These are phyloP conservation scores for Clistopyga incitator DNA, from an alignment of 2,888 invertebrate genomes.

Conservation along the genomic window DNA sequence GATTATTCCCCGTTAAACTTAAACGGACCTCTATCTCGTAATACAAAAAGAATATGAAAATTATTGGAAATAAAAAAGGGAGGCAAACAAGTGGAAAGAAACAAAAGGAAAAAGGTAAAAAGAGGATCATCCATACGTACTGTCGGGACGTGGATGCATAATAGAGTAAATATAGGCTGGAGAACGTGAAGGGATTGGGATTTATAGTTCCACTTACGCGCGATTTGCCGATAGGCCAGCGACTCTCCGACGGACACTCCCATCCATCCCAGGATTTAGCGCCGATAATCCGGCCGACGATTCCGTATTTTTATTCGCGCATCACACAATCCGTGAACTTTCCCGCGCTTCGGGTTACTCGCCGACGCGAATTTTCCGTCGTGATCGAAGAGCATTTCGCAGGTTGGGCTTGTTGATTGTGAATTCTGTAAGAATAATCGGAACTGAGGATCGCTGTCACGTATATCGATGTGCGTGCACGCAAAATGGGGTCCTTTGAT, in stretches of 20 bases:
- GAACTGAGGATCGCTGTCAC: background rate
- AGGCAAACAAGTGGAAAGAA: slow-evolving; percentile 25
- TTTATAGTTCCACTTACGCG: slow-evolving; percentile 82
- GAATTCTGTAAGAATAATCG: slow-evolving; percentile 7
- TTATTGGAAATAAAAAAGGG: slow-evolving; percentile 24
- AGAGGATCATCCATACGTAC: slow-evolving; percentile 42
- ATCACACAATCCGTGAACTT: slow-evolving; percentile 27
- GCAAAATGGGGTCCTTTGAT: slow-evolving; percentile 16
- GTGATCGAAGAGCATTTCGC: background rate
- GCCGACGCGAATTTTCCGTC: slow-evolving; percentile 10
- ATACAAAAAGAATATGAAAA: slow-evolving; percentile 59
- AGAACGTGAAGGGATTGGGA: slow-evolving; percentile 74
- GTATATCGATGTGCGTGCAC: background rate
- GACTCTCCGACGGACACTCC: slow-evolving; percentile 19
- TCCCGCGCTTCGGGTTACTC: slow-evolving; percentile 19
- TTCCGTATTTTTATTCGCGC: slow-evolving; percentile 17
- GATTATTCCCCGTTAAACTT: slow-evolving; percentile 83
- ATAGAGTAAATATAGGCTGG: slow-evolving; percentile 84
- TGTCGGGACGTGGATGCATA: slow-evolving; percentile 76
- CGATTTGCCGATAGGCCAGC: slow-evolving; percentile 61
- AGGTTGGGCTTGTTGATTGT: background rate
- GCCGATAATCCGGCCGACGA: slow-evolving; percentile 48
- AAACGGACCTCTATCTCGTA: slow-evolving; percentile 74
- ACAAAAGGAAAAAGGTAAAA: no score
- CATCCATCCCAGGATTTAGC: slow-evolving; percentile 55